A percentile compares a stretch with the other conserved stretches of the same genome.
Conservation (phyloP, 2,113 vertebrate genomes). For the Hippocampus abdominalis region DNA sequence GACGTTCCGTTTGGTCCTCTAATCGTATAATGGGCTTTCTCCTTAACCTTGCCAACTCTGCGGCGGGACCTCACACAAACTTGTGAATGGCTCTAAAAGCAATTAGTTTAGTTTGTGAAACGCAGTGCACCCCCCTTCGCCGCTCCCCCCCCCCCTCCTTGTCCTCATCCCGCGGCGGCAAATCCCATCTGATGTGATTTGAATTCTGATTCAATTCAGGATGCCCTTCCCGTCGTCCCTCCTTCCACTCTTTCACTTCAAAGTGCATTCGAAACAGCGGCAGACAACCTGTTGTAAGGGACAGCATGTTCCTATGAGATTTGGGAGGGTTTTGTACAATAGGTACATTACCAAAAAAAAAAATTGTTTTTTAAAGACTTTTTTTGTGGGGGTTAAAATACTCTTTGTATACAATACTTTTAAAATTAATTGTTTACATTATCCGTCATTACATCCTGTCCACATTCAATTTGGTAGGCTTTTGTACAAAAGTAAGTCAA, state of each 20-base stretch:
- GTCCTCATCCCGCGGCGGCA: slow-evolving; percentile 20
- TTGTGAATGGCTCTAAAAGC: slow-evolving; percentile 48
- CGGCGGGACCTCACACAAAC: slow-evolving; percentile 36
- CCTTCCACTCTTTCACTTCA: slow-evolving; percentile 22
- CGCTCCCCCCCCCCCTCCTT: neutral
- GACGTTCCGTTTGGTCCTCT: slow-evolving; percentile 33
- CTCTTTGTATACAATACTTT: no score
- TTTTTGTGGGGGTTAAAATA: no score
- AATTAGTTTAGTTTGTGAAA: slow-evolving; percentile 67
- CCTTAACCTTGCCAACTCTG: slow-evolving; percentile 51
- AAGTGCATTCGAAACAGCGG: slow-evolving; percentile 31
- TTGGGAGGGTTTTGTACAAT: neutral
- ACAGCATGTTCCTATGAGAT: slow-evolving; percentile 9
- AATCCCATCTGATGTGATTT: slow-evolving; percentile 70
- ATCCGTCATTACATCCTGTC: neutral
- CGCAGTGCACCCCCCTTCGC: neutral
- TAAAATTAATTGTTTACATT: no score
- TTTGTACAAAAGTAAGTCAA: neutral
- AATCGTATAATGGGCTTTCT: slow-evolving; percentile 62
- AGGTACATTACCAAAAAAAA: neutral
- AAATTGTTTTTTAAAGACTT: no score
- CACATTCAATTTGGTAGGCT: neutral
- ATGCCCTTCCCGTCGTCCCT: slow-evolving; percentile 56
- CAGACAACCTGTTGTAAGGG: neutral
- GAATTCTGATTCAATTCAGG: slow-evolving; percentile 72